A percentile compares a stretch with the other conserved stretches of the same genome.
phyloP scores from a whole-genome alignment of 2,113 vertebrate species.

The Prinia subflava region DNA sequence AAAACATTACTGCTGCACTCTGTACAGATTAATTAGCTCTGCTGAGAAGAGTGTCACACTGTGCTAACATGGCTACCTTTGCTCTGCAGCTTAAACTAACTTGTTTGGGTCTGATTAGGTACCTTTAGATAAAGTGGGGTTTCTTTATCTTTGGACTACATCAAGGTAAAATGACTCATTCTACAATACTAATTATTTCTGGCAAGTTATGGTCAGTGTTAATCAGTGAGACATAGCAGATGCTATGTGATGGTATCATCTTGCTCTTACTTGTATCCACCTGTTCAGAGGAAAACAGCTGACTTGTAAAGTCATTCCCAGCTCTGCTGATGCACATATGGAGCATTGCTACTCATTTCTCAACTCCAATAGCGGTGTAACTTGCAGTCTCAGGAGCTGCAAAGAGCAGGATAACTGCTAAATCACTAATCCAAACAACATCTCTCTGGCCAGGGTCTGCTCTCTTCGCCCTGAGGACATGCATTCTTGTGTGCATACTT shows the following conservation, averaged over 20 bases:
- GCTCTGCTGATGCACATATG: background rate
- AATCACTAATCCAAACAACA: background rate
- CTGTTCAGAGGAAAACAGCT: slow-evolving; percentile 14
- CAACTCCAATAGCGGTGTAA: background rate
- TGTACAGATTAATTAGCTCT: slow-evolving; percentile 14
- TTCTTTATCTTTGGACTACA: background rate
- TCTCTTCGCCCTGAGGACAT: background rate
- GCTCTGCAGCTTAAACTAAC: background rate
- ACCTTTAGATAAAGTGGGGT: background rate
- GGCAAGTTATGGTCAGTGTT: slow-evolving; percentile 30
- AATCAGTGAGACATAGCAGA: background rate
- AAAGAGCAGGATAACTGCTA: background rate
- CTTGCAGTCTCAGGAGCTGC: background rate
- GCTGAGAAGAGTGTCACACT: background rate
- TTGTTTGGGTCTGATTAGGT: background rate
- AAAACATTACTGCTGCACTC: background rate
- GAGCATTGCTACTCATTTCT: background rate
- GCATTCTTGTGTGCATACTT: background rate
- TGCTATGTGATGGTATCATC: background rate
- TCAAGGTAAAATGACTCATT: background rate
- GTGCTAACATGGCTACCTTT: background rate
- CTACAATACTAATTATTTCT: background rate
- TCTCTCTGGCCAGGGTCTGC: background rate
- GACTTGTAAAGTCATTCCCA: slow-evolving; percentile 4
- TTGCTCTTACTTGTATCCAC: slow-evolving; percentile 20